phyloP scores from a whole-genome alignment of 2,113 vertebrate species.

The Tichodroma muraria region DNA sequence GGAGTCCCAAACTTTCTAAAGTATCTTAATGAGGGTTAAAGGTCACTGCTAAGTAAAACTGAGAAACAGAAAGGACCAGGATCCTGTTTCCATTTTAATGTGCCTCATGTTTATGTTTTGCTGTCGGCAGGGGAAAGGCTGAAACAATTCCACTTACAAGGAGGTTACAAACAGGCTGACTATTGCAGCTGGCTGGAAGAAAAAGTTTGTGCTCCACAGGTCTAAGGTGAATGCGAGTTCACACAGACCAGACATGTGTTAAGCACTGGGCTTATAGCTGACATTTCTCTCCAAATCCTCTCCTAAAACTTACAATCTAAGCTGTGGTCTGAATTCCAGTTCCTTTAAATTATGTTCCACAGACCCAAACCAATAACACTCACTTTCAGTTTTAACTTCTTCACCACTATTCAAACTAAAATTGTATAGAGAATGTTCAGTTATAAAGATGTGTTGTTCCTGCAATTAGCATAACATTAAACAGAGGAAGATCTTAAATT shows the following conservation, averaged over 20 bases:
- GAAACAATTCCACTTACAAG: slow-evolving; percentile 74
- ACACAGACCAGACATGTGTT: slow-evolving; percentile 36
- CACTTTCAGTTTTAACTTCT: slow-evolving; percentile 50
- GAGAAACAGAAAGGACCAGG: slow-evolving; percentile 72
- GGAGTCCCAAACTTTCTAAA: slow-evolving; percentile 65
- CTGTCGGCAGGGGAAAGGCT: slow-evolving; percentile 65
- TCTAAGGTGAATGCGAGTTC: slow-evolving; percentile 58
- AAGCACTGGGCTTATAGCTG: neutral
- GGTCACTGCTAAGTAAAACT: slow-evolving; percentile 76
- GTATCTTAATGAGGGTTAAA: slow-evolving; percentile 76
- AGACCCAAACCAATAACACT: neutral
- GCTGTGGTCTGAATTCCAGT: neutral
- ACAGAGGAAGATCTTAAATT: neutral
- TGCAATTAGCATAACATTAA: slow-evolving; percentile 3
- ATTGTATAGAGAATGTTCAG: neutral
- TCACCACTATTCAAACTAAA: neutral
- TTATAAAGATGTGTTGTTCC: neutral
- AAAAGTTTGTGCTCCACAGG: slow-evolving; percentile 17
- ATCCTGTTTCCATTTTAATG: slow-evolving; percentile 82
- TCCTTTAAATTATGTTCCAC: neutral
- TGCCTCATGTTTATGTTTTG: slow-evolving; percentile 74
- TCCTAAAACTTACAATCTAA: slow-evolving; percentile 31
- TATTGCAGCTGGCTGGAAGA: slow-evolving; percentile 68
- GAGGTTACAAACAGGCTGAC: slow-evolving; percentile 59
- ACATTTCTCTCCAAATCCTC: slow-evolving; percentile 14